Evolutionary conservation across 2,888 invertebrate species (phyloP).

Genomic region (Scaptomyza tumidula): DNA sequence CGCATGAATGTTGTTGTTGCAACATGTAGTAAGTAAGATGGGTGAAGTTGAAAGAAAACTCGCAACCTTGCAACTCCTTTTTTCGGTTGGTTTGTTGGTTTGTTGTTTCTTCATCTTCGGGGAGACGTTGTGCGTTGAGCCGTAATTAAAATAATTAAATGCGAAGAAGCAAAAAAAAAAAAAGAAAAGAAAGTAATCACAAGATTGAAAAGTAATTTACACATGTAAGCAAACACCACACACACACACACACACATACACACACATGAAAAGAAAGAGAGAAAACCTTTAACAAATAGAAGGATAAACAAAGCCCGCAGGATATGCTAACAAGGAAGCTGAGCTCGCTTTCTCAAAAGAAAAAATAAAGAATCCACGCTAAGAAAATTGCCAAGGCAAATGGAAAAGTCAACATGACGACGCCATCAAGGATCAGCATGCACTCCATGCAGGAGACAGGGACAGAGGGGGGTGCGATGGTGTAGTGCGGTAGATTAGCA

Average conservation of each 20-base stretch:
- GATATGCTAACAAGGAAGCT: conserved; percentile 51
- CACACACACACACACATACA: conserved; percentile 26
- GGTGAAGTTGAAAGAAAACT: background rate
- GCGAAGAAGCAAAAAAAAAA: conserved; percentile 45
- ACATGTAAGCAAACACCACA: conserved; percentile 76
- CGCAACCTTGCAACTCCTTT: conserved; percentile 9
- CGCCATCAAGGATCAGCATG: conserved; percentile 47
- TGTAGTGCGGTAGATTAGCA: conserved; percentile 47
- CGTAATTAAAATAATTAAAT: conserved; percentile 84
- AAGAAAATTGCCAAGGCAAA: conserved; percentile 74
- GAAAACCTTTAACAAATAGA: conserved; percentile 59
- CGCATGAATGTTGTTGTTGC: background rate
- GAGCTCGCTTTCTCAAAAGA: conserved; percentile 4
- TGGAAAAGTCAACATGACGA: conserved; percentile 73
- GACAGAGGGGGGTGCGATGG: background rate
- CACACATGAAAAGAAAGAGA: background rate
- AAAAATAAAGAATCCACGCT: conserved; percentile 33
- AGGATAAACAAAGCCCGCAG: conserved; percentile 76
- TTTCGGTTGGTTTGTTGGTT: background rate
- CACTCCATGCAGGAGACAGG: conserved; percentile 4
- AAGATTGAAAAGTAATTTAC: conserved; percentile 80
- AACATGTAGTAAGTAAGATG: background rate
- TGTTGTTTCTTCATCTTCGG: background rate
- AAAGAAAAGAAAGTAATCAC: conserved; percentile 68
- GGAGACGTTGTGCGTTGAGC: conserved; percentile 53